A percentile compares a stretch with the other conserved stretches of the same genome.
These are phyloP conservation scores for Muscicapa striata DNA, from an alignment of 2,797 vertebrate genomes.

Conservation along the genomic window DNA sequence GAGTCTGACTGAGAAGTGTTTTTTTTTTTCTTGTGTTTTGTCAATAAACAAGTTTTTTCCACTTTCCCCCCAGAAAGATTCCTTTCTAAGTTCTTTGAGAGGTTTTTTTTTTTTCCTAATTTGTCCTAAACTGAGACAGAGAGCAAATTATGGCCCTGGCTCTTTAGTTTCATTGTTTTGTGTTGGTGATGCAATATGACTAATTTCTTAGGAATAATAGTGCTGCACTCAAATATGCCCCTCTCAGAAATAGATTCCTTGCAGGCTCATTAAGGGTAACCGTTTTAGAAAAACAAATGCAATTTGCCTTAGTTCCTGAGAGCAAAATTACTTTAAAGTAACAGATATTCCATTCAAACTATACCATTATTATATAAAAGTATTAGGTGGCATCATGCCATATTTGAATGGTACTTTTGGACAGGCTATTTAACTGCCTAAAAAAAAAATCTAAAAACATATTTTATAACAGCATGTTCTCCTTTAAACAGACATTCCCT, in stretches of 20 bases:
- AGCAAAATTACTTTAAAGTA: neutral
- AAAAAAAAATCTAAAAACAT: neutral
- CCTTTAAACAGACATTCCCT: neutral
- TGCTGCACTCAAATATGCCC: neutral
- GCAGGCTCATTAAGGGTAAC: neutral
- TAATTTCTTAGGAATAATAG: constrained; percentile 13
- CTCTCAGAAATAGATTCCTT: neutral
- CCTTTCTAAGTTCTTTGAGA: too few species aligned
- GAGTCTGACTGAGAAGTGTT: too few species aligned
- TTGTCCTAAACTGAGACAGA: too few species aligned
- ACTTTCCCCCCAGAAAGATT: too few species aligned
- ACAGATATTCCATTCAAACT: neutral
- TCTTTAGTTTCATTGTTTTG: neutral
- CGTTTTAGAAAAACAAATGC: neutral
- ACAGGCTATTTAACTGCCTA: neutral
- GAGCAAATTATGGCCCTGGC: neutral
- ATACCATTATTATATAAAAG: neutral
- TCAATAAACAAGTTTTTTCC: too few species aligned
- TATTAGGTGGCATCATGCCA: neutral
- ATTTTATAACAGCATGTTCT: neutral
- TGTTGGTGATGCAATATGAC: constrained; percentile 32
- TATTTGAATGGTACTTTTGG: neutral
- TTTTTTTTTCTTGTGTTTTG: too few species aligned
- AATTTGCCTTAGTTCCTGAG: neutral
- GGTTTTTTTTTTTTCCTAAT: too few species aligned